Conservation (phyloP, 2,113 vertebrate genomes). For the Suricata suricatta region DNA sequence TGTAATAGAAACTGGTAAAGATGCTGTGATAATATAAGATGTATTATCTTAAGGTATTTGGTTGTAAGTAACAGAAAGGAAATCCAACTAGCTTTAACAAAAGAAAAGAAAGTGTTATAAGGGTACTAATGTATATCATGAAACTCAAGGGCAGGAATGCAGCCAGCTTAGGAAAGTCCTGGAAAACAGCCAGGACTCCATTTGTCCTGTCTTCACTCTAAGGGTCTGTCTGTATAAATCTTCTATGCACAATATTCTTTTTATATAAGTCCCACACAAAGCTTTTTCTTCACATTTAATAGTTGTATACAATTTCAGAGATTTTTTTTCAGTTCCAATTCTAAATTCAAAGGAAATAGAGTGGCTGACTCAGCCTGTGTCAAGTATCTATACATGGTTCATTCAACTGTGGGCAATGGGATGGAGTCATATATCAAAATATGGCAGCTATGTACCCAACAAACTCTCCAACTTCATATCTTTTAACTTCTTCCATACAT, state of each 20-base stretch:
- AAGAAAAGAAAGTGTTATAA: not conserved
- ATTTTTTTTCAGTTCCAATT: slow-evolving; percentile 6
- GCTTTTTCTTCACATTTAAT: not conserved
- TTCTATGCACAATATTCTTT: not conserved
- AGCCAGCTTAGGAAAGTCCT: not conserved
- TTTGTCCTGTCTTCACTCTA: slow-evolving; percentile 17
- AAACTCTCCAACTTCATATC: not conserved
- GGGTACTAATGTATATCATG: not conserved
- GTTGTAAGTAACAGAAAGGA: slow-evolving; percentile 8
- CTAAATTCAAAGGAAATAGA: slow-evolving; percentile 25
- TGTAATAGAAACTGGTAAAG: not conserved
- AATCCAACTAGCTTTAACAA: slow-evolving; percentile 14
- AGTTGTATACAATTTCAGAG: not conserved
- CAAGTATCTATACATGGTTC: not conserved
- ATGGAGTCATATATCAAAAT: slow-evolving; percentile 23
- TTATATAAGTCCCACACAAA: not conserved
- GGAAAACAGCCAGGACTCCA: not conserved
- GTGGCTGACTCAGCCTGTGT: not conserved
- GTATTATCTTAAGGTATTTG: slow-evolving; percentile 22
- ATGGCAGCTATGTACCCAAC: not conserved
- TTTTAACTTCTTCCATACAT: not conserved
- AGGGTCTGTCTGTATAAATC: slow-evolving; percentile 16
- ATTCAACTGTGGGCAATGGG: not conserved
- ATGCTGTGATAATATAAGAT: not conserved
- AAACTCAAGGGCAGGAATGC: slow-evolving; percentile 27